These are phyloP conservation scores for Drosophila setosimentum DNA, from an alignment of 2,888 invertebrate genomes.

Conservation along the genomic window DNA sequence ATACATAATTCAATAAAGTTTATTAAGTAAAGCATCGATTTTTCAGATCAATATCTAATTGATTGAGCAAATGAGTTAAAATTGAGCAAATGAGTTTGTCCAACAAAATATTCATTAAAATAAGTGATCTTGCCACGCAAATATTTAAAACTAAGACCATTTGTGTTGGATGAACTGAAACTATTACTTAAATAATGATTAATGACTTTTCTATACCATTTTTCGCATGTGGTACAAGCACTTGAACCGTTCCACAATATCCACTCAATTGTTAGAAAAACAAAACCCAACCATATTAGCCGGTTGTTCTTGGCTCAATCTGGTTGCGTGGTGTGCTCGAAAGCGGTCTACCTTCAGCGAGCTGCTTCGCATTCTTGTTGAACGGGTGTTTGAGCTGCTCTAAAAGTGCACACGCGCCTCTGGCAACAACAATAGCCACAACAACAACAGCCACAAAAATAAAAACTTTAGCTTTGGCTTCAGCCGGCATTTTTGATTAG, in stretches of 20 bases:
- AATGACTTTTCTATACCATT: neutral
- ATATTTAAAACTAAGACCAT: neutral
- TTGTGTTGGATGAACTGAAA: neutral
- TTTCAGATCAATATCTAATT: neutral
- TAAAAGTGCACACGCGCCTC: conserved; percentile 43
- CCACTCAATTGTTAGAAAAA: conserved; percentile 30
- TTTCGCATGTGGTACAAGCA: conserved; percentile 12
- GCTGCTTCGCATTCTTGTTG: conserved; percentile 68
- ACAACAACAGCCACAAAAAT: neutral
- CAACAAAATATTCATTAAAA: neutral
- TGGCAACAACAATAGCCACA: conserved; percentile 6
- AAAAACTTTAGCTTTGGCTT: conserved; percentile 13
- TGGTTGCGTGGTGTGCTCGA: conserved; percentile 63
- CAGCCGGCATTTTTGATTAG: conserved; percentile 70
- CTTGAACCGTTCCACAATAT: conserved; percentile 10
- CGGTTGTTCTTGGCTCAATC: conserved; percentile 52
- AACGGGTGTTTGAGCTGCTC: conserved; percentile 60
- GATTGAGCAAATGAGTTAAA: neutral
- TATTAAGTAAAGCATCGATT: too few relatives aligned
- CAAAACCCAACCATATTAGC: conserved; percentile 16
- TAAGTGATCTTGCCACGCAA: neutral
- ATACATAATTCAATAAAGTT: neutral
- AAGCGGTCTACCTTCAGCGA: conserved; percentile 75
- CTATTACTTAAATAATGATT: neutral
- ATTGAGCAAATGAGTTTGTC: neutral